Conservation (phyloP, 2,888 invertebrate species). For the Tiphia femorata region DNA sequence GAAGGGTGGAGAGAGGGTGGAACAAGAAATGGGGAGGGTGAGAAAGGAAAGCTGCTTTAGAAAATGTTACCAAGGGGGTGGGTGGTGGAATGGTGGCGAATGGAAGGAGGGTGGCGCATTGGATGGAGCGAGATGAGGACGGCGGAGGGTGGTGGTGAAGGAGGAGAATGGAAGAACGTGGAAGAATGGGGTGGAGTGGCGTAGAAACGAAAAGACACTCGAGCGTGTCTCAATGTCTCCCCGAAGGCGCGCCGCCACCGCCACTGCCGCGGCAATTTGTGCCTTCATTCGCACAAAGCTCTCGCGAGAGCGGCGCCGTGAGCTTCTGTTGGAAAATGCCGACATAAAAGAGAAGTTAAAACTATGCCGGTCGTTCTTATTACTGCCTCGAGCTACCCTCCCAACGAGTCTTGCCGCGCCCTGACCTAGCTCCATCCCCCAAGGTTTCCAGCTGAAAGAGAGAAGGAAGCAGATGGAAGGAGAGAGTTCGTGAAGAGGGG, state of each 20-base stretch:
- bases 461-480: too few species aligned
- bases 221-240: constrained; percentile 68
- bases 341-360: constrained; percentile 68
- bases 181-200: too few species aligned
- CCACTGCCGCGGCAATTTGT: constrained; percentile 67
- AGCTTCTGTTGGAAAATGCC: constrained; percentile 54
- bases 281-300: constrained; percentile 68
- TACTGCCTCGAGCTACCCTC: constrained; percentile 66
- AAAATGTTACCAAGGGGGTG: not conserved
- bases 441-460: too few species aligned
- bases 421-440: constrained; percentile 48
- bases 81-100: constrained; percentile 1
- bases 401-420: constrained; percentile 22
- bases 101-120: too few species aligned
- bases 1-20: not conserved
- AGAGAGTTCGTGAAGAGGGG: constrained; percentile 8
- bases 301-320: constrained; percentile 36
- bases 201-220: too few species aligned
- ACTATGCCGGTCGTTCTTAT: constrained; percentile 69
- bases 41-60: not conserved
- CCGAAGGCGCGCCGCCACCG: constrained; percentile 63
- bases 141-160: too few species aligned
- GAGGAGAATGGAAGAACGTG: too few species aligned
- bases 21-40: not conserved
- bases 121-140: too few species aligned